Evolutionary conservation across 2,888 invertebrate genomes (phyloP).

Genomic region (Amblyjoppa fuscipennis): DNA sequence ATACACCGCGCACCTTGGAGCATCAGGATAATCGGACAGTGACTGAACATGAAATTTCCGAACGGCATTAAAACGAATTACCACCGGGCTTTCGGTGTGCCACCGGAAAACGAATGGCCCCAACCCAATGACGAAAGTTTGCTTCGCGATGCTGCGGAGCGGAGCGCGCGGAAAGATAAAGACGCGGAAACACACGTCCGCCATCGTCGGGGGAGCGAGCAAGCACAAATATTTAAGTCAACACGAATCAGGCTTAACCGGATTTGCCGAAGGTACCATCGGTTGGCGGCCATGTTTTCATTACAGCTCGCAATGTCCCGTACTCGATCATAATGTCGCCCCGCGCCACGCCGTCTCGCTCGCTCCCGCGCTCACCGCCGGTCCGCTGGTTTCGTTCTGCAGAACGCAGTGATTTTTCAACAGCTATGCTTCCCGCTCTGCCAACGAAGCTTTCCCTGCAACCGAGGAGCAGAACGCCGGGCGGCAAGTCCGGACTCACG

Average conservation of each 20-base stretch:
- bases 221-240: constrained; percentile 65
- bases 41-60: constrained; percentile 48
- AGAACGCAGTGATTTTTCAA: constrained; percentile 81
- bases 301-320: constrained; percentile 81
- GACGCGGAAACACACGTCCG: background rate
- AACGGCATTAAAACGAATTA: constrained; percentile 55
- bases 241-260: constrained; percentile 62
- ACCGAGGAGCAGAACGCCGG: constrained; percentile 23
- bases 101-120: constrained; percentile 56
- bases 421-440: constrained; percentile 61
- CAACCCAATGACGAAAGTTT: constrained; percentile 57
- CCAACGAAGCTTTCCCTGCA: constrained; percentile 42
- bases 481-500: constrained; percentile 73
- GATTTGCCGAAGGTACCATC: constrained; percentile 55
- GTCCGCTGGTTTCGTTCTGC: constrained; percentile 64
- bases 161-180: constrained; percentile 10
- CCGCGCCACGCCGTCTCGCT: constrained; percentile 66
- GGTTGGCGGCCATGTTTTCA: constrained; percentile 83
- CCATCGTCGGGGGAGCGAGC: background rate
- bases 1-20: background rate
- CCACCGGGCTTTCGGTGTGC: constrained; percentile 28
- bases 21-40: constrained; percentile 55
- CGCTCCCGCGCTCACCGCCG: constrained; percentile 66
- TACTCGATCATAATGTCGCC: constrained; percentile 81
- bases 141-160: constrained; percentile 5